Percentiles rank a stretch among this genome's conserved stretches.
Conservation (phyloP, 2,113 vertebrate genomes). For the Osmerus eperlanus region DNA sequence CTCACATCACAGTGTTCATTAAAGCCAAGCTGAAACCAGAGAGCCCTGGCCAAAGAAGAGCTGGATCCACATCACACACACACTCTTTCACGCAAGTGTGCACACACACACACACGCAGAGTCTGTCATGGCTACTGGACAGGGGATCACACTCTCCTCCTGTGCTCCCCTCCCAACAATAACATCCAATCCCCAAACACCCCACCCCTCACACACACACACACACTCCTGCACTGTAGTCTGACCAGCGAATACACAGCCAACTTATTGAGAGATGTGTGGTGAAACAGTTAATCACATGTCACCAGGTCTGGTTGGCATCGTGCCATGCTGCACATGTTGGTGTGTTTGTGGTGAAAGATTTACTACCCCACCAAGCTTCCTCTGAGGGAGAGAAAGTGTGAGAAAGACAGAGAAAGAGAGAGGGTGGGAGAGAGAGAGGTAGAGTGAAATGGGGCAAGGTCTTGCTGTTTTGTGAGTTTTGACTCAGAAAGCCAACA, state of each 20-base stretch:
- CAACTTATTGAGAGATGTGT: slow-evolving; percentile 29
- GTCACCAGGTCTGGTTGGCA: slow-evolving; percentile 23
- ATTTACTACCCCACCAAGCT: not conserved
- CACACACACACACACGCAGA: slow-evolving; percentile 11
- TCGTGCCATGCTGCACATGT: slow-evolving; percentile 27
- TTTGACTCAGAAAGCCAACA: slow-evolving; percentile 25
- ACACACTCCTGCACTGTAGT: not conserved
- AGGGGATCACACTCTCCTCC: not conserved
- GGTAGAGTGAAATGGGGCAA: slow-evolving; percentile 1
- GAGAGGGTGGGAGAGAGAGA: slow-evolving; percentile 16
- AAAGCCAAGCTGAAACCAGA: slow-evolving; percentile 38
- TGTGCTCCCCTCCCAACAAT: not conserved
- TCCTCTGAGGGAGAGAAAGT: not conserved
- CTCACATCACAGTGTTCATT: slow-evolving; percentile 43
- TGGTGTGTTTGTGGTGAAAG: slow-evolving; percentile 12
- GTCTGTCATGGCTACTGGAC: not conserved
- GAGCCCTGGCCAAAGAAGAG: slow-evolving; percentile 11
- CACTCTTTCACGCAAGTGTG: not conserved
- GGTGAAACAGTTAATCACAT: slow-evolving; percentile 52
- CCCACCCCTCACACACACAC: not conserved
- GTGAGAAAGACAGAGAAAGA: not conserved
- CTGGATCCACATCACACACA: slow-evolving; percentile 34
- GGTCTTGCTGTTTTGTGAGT: not conserved
- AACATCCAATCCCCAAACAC: not conserved
- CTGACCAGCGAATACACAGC: not conserved